Evolutionary conservation across 1,140 invertebrate genomes (phyloP), one percentile per base, ranked within the genome.

Genomic region (Nasonia giraulti): DNA sequence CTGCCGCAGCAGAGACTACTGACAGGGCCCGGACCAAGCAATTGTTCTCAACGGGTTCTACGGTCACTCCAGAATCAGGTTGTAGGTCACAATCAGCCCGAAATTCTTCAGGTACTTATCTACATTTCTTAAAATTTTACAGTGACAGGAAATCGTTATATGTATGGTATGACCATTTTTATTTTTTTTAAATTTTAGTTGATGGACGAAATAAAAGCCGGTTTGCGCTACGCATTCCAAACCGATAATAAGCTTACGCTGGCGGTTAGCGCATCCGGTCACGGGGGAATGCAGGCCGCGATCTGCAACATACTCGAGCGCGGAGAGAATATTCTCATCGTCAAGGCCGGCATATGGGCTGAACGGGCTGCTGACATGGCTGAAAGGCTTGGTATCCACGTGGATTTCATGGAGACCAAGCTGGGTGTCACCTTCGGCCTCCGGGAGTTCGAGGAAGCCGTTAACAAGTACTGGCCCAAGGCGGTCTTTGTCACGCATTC

Each of bases 181-280:
- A n/a, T n/a, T n/a, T 71, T 68, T 68, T 68, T 12, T 27, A 10
- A 40, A 23, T 88, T 92, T 91, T 89, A 98, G 96, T 95, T 97
- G 37, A 95, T 98, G 95, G 97, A 97, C 89, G 97, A 98, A 80
- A 95, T 98, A 31, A 97, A 97, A 90, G 94, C 92, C 74, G 97
- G 97, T 12, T 93, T 98, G 14, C 95, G 96, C 86, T 98, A 98
- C 88, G 91, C 95, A 3, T 98, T 98, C 89, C 97, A 98, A 94
- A 98, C 97, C 0, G 94, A 93, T 47, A 98, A 97, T 89, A 91
- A 94, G 2, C 92, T 97, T 71, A 97, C 97, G 4, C 94, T 98
- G 86, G 96, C 95, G 20, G 92, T 97, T 1, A 96, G 96, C 89
- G 96, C 96, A 0, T 95, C 97, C 37, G 97, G 97, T 14, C 97